Percentiles rank a stretch among this genome's conserved stretches.
Conservation (phyloP, 2,797 vertebrate genomes). For the Coregonus ussuriensis region DNA sequence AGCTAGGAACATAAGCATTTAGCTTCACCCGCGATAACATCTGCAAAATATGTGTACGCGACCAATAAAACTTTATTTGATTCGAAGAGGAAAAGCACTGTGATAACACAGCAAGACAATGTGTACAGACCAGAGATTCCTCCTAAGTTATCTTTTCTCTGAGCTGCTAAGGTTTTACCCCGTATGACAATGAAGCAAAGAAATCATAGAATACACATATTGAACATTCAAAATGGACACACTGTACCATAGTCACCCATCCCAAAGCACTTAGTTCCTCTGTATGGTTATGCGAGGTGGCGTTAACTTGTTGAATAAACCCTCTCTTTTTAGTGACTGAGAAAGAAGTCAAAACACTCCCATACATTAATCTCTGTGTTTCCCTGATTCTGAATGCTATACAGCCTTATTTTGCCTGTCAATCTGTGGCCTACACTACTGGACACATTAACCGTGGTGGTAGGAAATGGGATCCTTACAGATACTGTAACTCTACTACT, state of each 20-base stretch:
- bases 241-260: slow-evolving; percentile 54
- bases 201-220: background rate
- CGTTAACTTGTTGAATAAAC: background rate
- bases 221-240: slow-evolving; percentile 46
- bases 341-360: background rate
- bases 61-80: no score
- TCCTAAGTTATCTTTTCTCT: background rate
- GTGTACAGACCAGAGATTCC: slow-evolving; percentile 5
- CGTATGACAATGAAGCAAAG: background rate
- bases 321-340: slow-evolving; percentile 19
- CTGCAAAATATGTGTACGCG: background rate
- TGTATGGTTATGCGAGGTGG: background rate
- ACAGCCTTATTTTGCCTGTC: slow-evolving; percentile 4
- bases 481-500: slow-evolving; percentile 47
- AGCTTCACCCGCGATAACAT: no score
- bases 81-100: slow-evolving; percentile 8
- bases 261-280: slow-evolving; percentile 71
- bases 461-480: background rate
- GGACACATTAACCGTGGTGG: background rate
- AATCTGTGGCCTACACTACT: slow-evolving; percentile 8
- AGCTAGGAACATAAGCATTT: no score
- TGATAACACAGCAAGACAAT: slow-evolving; percentile 3
- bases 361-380: background rate
- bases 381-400: slow-evolving; percentile 6
- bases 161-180: slow-evolving; percentile 9